Base-by-base conservation (phyloP, 2,113 vertebrate species). In the Shinisaurus crocodilurus region DNA sequence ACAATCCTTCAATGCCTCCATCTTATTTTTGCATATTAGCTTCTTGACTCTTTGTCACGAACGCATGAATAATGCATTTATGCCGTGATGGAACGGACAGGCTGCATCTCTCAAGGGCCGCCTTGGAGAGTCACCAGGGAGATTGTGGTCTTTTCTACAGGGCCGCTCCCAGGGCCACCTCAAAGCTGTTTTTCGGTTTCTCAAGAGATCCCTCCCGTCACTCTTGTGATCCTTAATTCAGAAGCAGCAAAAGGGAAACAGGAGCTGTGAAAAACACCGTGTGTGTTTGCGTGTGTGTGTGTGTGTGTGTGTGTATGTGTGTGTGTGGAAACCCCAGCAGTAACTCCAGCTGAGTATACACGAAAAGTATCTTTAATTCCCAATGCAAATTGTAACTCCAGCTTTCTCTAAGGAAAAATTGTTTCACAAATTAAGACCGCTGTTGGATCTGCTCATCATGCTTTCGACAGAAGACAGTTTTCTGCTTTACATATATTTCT, bases 41-140 rank as follows among this genome's bases (percentile, higher is more conserved):
- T 63, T 90, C 90, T 29, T 57, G 2, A 1, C 27, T 90, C 34
- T 67, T 77, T 93, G 81, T 87, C 91, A 90, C 83, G 94, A 89
- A 82, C 1, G 20, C 40, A 79, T 92, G 93, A 93, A 95, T 90
- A 95, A 96, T 93, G 57, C 82, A 92, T 91, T 34, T 85, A 12
- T 88, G 93, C 88, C 90, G 83, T 81, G 77, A 43, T 0, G 0
- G 80, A 81, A 9, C 5, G 76, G 90, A 74, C 74, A 90, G 57
- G 82, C 72, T 29, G 80, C 76, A 75, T 37, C 80, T 90, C 81
- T 4, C 50, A 37, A 67, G 89, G 32, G 10, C 0, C 80, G 75
- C 9, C 57, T 93, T 92, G 86, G 88, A 90, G 67, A 65, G 69
- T 81, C 91, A 85, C 60, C 83, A 0, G 5, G 79, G 54, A 32